Evolutionary conservation across 2,113 vertebrate genomes (phyloP).

Genomic region (Rissa tridactyla): DNA sequence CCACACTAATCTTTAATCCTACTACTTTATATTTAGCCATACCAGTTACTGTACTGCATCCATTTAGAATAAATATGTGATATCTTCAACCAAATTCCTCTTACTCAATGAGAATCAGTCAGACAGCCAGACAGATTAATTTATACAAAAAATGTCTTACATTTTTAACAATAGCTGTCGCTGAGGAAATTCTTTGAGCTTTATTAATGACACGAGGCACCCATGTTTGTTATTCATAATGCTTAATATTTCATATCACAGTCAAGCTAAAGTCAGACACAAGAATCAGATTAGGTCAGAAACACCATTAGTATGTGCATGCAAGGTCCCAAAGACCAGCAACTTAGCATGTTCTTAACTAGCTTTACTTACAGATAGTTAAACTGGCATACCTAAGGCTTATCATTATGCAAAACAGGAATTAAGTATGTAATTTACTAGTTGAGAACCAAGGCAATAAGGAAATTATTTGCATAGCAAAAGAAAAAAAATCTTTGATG

Average conservation of each 20-base stretch:
- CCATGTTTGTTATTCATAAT: neutral
- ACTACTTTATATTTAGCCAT: slow-evolving; percentile 2
- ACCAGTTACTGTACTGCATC: neutral
- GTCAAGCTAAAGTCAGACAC: neutral
- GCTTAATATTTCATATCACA: neutral
- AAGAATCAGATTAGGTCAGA: neutral
- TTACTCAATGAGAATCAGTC: neutral
- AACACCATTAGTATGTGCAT: neutral
- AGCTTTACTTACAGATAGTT: neutral
- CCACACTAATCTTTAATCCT: slow-evolving; percentile 26
- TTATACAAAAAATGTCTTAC: neutral
- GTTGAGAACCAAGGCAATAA: neutral
- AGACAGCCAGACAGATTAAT: slow-evolving; percentile 3
- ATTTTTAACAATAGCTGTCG: slow-evolving; percentile 5
- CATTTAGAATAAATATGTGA: neutral
- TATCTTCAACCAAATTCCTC: neutral
- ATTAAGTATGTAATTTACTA: neutral
- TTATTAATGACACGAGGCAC: slow-evolving; percentile 1
- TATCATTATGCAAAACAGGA: neutral
- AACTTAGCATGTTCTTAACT: neutral
- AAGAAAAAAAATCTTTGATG: neutral
- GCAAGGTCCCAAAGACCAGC: neutral
- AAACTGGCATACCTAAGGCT: neutral
- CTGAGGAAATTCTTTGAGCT: neutral
- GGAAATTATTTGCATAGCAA: slow-evolving; percentile 3